Base-by-base conservation (phyloP, 37 sponge, comb jelly and placozoan species). In the Aphrocallistes beatrix region DNA sequence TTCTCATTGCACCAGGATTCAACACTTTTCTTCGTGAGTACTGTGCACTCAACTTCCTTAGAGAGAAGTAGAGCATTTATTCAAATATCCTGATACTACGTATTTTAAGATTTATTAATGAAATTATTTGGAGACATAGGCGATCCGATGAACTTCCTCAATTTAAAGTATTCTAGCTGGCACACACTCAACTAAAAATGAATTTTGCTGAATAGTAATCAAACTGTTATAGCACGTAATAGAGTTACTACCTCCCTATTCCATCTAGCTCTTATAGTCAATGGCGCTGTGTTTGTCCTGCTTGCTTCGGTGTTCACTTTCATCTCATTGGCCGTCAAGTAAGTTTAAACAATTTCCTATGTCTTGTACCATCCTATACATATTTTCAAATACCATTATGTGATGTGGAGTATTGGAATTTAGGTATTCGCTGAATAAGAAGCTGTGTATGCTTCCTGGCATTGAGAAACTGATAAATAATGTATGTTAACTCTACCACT, bases 201-300 rank as follows among this genome's bases (percentile, higher is more conserved):
- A n/a, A n/a, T n/a, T n/a, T n/a, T n/a, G n/a, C n/a, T n/a, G n/a
- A n/a, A n/a, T n/a, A n/a, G n/a, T n/a, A n/a, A n/a, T n/a, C n/a
- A n/a, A n/a, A n/a, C n/a, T n/a, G n/a, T n/a, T n/a, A n/a, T n/a
- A n/a, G n/a, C n/a, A n/a, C n/a, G n/a, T n/a, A n/a, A n/a, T n/a
- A n/a, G n/a, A n/a, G n/a, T n/a, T n/a, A n/a, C n/a, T n/a, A n/a
- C n/a, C n/a, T n/a, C n/a, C n/a, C 75, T 60, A 13, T 13, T 42
- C 45, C n/a, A 60, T 60, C 34, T 60, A 60, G 75, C 75, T 60
- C 75, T 60, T 60, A 60, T 60, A 25, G 75, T 60, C 32, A 60
- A 60, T 60, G 25, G 75, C n/a, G 75, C 75, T 25, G n/a, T 60
- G n/a, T 60, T 60, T 60, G 75, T 60, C 8, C 17, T 60, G 1